Base-by-base conservation (phyloP, 2,113 vertebrate species). In the Rhinolophus ferrumequinum region DNA sequence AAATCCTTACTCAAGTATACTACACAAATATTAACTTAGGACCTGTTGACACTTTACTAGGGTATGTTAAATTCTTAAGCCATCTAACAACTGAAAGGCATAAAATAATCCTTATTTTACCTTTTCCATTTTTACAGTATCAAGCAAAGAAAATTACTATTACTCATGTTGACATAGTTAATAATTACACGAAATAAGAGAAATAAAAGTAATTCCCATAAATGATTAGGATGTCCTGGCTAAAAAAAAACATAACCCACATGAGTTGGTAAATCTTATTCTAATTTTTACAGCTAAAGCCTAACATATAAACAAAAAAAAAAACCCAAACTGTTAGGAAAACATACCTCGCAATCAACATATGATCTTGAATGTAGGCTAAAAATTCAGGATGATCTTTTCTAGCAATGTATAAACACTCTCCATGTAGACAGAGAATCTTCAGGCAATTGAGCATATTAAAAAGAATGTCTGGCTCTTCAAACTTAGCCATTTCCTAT, bases 391-490 rank as follows among this genome's bases (percentile, higher is more conserved):
- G 99, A 89, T 99, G 99, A 94, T 99, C 99, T 98, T 99, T 99
- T 93, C 99, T 98, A 85, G 99, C 99, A 11, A 98, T 99, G 91
- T 99, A 99, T 73, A 99, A 98, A 97, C 99, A 99, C 94, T 99
- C 99, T 84, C 99, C 99, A 30, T 99, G 99, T 94, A 99, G 99
- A 98, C 99, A 99, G 82, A 99, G 98, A 95, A 99, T 99, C 98
- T 99, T 99, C 98, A 99, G 98, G 96, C 99, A 99, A 98, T 99
- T 99, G 94, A 99, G 98, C 99, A 99, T 99, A 97, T 99, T 99
- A 98, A 99, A 99, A 95, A 99, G 99, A 97, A 99, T 99, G 95
- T 99, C 99, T 52, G 99, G 99, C 98, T 99, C 99, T 98, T 99
- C 99, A 98, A 99, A 99, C 87, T 99, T 99, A 82, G 99, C 99